Evolutionary conservation across 2,888 invertebrate genomes (phyloP).

Genomic region (Thymelicus lineola): DNA sequence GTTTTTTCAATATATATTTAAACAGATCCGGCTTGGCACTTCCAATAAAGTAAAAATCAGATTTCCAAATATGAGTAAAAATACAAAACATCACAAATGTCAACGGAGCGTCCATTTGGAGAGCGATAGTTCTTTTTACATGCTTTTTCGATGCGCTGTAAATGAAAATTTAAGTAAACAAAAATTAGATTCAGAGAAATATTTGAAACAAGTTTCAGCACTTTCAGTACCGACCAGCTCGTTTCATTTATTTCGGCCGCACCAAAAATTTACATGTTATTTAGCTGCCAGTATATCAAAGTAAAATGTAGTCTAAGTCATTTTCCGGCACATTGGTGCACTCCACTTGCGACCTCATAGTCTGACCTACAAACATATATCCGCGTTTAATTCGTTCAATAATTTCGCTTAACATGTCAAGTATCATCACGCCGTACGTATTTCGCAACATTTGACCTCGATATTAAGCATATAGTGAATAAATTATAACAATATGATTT

Average conservation of each 20-base stretch:
- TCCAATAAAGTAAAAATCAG: too few relatives aligned
- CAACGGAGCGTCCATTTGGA: too few relatives aligned
- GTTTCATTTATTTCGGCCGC: constrained; percentile 5
- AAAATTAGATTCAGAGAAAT: background rate
- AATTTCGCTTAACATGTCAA: constrained; percentile 26
- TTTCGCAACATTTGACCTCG: constrained; percentile 45
- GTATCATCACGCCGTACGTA: constrained; percentile 29
- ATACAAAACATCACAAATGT: too few relatives aligned
- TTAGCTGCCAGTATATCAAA: constrained; percentile 5
- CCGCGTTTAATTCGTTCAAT: constrained; percentile 34
- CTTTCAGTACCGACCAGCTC: background rate
- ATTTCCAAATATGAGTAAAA: too few relatives aligned
- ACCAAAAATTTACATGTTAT: constrained; percentile 12
- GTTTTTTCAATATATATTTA: too few relatives aligned
- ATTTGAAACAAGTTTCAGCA: background rate
- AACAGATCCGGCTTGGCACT: too few relatives aligned
- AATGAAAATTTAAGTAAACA: too few relatives aligned
- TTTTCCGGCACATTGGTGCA: constrained; percentile 4
- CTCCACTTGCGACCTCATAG: constrained; percentile 9
- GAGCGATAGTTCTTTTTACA: too few relatives aligned
- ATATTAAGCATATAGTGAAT: constrained; percentile 36
- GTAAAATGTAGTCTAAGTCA: constrained; percentile 7
- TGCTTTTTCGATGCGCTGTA: too few relatives aligned
- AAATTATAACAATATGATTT: constrained; percentile 35
- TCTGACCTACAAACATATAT: constrained; percentile 41